These are phyloP conservation scores for Invenusta paracnida DNA, from an alignment of 2,888 invertebrate species.

Conservation along the genomic window DNA sequence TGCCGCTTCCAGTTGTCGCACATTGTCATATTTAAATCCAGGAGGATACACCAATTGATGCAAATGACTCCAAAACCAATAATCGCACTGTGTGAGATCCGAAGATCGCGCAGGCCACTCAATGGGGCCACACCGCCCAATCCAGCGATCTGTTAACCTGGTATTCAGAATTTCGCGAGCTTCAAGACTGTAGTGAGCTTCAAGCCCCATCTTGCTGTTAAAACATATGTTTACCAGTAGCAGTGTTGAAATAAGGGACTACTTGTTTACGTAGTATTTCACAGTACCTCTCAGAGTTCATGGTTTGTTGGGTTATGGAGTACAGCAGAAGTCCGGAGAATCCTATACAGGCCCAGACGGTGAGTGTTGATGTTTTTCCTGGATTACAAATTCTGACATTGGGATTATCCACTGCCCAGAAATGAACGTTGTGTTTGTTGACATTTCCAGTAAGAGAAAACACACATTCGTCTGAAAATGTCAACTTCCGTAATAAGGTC, in stretches of 20 bases:
- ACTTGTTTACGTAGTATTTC: conserved; percentile 25
- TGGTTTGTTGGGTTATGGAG: background rate
- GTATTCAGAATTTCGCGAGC: background rate
- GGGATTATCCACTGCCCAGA: conserved; percentile 35
- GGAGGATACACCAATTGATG: background rate
- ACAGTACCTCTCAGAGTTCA: conserved; percentile 27
- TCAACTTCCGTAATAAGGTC: conserved; percentile 31
- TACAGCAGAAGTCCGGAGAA: conserved; percentile 32
- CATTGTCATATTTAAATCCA: conserved; percentile 15
- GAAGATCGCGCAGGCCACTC: conserved; percentile 11
- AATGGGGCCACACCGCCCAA: background rate
- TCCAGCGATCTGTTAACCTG: background rate
- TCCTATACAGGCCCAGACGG: conserved; percentile 37
- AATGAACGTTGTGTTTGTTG: conserved; percentile 35
- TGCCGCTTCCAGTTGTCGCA: conserved; percentile 22
- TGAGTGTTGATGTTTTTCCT: conserved; percentile 35
- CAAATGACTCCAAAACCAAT: conserved; percentile 19
- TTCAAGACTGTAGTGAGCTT: background rate
- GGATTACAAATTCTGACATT: conserved; percentile 26
- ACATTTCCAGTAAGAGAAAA: conserved; percentile 32
- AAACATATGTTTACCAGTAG: conserved; percentile 23
- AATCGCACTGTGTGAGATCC: conserved; percentile 1
- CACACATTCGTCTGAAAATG: conserved; percentile 38
- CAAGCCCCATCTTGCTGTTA: background rate
- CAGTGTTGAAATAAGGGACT: conserved; percentile 26